Base-by-base conservation (phyloP, 1,140 invertebrate genomes). In the Hypothenemus hampei region DNA sequence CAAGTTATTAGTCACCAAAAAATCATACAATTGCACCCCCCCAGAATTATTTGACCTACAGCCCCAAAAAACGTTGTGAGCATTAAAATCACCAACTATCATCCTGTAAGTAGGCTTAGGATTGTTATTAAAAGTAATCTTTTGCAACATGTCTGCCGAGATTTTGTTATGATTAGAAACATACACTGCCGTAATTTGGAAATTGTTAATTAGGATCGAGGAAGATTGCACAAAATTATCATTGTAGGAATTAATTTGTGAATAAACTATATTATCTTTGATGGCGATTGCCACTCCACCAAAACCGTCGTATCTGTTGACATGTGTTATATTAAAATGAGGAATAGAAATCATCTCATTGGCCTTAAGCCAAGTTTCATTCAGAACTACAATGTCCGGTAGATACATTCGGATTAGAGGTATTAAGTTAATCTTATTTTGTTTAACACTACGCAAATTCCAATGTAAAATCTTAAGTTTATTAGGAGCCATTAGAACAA, bases 291-390 rank as follows among this genome's bases (percentile, higher is more conserved):
- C 35, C 35, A 58, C 29, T 5, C 49, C 57, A 6, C 57, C 57
- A 37, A 43, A 57, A 20, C 55, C 55, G 18, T 57, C 55, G 16
- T 43, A 3, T 44, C 55, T 44, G 22, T 57, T 50, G 16, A 47
- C 41, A 29, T 50, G 43, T 11, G 53, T 19, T 18, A 48, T 21
- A 21, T 21, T 37, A 33, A 40, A 58, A 16, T 22, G n/a, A 15
- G 29, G 16, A 4, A 57, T 11, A 18, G 6, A 13, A 23, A 44
- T n/a, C 23, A 24, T 39, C 18, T 31, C 7, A 21, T 13, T 26
- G n/a, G 55, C 8, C 5, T 57, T 51, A 22, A 57, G 26, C 46
- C 46, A 57, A 23, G 55, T 57, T 49, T 51, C 55, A 26, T 51
- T 57, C 3, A 57, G 8, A 4, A 50, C 11, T 4, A 57, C 29